Evolutionary conservation across 2,113 vertebrate species (phyloP), one percentile per base, ranked within the genome.

Genomic region (Electrona antarctica): DNA sequence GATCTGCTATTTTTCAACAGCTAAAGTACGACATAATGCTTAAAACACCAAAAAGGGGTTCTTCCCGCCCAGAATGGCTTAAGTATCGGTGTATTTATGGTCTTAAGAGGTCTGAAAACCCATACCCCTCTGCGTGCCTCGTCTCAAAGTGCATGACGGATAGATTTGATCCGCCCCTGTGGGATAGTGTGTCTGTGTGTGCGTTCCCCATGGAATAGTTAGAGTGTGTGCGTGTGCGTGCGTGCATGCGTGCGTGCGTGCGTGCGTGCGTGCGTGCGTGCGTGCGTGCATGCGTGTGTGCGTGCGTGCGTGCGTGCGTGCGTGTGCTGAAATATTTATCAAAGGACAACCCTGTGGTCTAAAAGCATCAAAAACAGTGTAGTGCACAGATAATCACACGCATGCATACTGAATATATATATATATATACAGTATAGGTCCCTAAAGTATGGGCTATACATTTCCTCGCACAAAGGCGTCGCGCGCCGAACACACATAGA

Each of bases 251-350:
- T 41, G 14, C 4, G 14, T 56, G 21, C 11, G 55, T 55, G 46
- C 15, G 11, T n/a, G 52, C 28, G 14, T 33, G 41, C 21, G 41
- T 6, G 12, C 21, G 51, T 58, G 71, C 56, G 57, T 60, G 56
- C 45, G 15, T 13, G 51, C 52, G 58, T n/a, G 49, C 55, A 46
- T 41, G 58, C 54, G 61, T 21, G 57, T 14, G 52, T 12, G 51
- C 64, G 66, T 14, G 66, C 48, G 85, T 85, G 60, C 63, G 58
- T 61, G 49, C 79, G 64, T 70, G 12, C 63, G 65, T 69, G 64
- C 48, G 14, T n/a, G 33, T 65, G 76, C 65, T 63, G 64, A 70
- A 83, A 84, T 84, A 86, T 90, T 88, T 71, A 88, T 87, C 63
- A 87, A 69, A 86, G 76, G 69, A 74, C 62, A 75, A 63, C 72